Evolutionary conservation across 2,113 vertebrate genomes (phyloP).

Genomic region (Halcyon malimbica): DNA sequence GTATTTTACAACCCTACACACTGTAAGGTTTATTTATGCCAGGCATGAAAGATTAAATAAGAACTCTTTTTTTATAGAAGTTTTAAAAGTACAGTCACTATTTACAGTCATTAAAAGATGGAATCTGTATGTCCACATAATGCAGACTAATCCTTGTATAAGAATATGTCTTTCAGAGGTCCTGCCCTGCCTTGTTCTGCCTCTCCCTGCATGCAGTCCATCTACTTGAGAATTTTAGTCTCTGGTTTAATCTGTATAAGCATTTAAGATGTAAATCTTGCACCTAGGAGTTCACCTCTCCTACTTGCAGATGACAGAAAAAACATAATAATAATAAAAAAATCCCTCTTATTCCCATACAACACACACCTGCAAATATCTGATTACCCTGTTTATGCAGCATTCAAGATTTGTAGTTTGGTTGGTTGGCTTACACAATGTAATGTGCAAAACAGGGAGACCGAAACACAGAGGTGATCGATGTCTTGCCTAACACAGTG

Average conservation of each 20-base stretch:
- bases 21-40: background rate
- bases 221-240: background rate
- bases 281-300: background rate
- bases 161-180: background rate
- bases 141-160: background rate
- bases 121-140: background rate
- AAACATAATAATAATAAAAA: background rate
- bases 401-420: fast-evolving
- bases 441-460: background rate
- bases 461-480: background rate
- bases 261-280: background rate
- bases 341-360: background rate
- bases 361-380: background rate
- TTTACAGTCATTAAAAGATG: background rate
- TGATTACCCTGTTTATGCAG: background rate
- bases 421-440: background rate
- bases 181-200: background rate
- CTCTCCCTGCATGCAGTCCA: background rate
- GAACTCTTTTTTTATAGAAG: too few relatives aligned
- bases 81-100: background rate
- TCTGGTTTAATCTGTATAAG: background rate
- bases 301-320: background rate
- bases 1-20: background rate
- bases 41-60: background rate
- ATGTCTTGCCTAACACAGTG: background rate